These are phyloP conservation scores for Platycercus adscitus DNA, from an alignment of 2,113 vertebrate genomes.

Conservation along the genomic window DNA sequence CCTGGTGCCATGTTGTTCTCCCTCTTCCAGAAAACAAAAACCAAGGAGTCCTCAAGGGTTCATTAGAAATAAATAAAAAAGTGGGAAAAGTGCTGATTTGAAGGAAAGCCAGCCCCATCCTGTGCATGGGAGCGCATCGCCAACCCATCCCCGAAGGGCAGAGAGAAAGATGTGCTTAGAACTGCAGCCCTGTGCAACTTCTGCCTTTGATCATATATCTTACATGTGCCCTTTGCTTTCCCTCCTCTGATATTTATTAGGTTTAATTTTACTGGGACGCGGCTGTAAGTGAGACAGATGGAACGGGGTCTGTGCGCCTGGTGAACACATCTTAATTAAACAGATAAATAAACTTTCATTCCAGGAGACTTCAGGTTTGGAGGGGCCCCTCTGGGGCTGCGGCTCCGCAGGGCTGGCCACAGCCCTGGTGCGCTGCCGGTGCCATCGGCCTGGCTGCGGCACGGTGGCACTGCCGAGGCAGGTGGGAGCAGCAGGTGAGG, in stretches of 20 bases:
- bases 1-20: not conserved
- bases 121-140: not conserved
- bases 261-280: conserved; percentile 78
- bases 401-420: not conserved
- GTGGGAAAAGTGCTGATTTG: conserved; percentile 38
- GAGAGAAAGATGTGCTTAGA: conserved; percentile 69
- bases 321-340: conserved; percentile 80
- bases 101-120: conserved; percentile 23
- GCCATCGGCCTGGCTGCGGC: not conserved
- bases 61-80: conserved; percentile 66
- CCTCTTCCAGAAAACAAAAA: conserved; percentile 15
- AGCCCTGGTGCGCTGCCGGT: not conserved
- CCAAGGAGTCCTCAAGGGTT: conserved; percentile 52
- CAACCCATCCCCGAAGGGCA: conserved; percentile 59
- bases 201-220: conserved; percentile 65
- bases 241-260: conserved; percentile 76
- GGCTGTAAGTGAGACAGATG: conserved; percentile 79
- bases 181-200: conserved; percentile 68
- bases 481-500: not conserved
- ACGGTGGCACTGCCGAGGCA: fast-evolving
- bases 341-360: conserved; percentile 82
- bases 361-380: conserved; percentile 44
- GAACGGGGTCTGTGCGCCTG: conserved; percentile 67
- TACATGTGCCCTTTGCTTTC: conserved; percentile 75
- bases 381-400: conserved; percentile 35